Base-by-base conservation (phyloP, 1,140 invertebrate species). In the Berghia stephanieae region DNA sequence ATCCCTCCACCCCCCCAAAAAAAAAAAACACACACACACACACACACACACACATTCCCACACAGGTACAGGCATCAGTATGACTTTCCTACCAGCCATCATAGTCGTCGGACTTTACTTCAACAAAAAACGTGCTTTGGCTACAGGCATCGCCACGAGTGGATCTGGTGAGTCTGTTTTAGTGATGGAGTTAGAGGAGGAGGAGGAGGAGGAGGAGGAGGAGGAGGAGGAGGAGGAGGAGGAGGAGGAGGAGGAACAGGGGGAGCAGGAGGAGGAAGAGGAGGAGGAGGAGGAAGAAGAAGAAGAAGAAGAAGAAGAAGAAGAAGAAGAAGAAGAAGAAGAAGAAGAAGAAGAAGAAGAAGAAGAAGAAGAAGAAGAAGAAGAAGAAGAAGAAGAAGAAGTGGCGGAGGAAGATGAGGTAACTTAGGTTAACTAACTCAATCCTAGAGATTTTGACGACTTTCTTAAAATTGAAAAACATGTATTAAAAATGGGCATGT, bases 71-170 rank as follows among this genome's bases (percentile, higher is more conserved):
- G 96, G 95, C 6, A 89, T 97, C 75, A 94, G 95, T 77, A 89
- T 96, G 52, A 95, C 95, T 83, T 96, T 95, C 84, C 94, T 97
- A 1, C 94, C 96, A 2, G 81, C 85, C 42, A 83, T 88, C 27
- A 84, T 89, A 36, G 83, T 86, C 2, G 94, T 96, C 3, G 95
- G 95, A 8, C 96, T 96, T 89, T 98, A 97, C 91, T 98, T 98
- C 88, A 95, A 96, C 88, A 94, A 93, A 88, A 95, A 94, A 92
- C 90, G 96, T 74, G 95, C 95, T 1, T 89, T 98, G 44, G 96
- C 96, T 0, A 97, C 95, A 0, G 96, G 96, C 13, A 94, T 98
- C 57, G 95, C 95, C 3, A 85, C 86, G 40, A 87, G 87, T 71
- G 89, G 89, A 4, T 83, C 85, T 57, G 89, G 71, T 73, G 13